phyloP scores from a whole-genome alignment of 2,888 invertebrate genomes.

The Drosophila villosipedis region DNA sequence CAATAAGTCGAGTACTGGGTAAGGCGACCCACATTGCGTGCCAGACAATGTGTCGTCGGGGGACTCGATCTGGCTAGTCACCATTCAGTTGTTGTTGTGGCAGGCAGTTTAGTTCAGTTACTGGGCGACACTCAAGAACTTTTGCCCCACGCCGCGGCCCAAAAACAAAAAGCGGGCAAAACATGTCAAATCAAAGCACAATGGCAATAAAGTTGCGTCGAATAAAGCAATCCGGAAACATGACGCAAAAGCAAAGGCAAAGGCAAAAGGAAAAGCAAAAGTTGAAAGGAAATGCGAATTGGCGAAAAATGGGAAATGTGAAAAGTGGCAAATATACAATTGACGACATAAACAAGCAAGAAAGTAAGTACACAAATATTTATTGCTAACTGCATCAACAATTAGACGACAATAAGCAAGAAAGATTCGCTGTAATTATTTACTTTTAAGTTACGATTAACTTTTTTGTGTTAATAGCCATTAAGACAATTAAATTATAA shows the following conservation, averaged over 20 bases:
- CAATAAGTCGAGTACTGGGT: slow-evolving; percentile 22
- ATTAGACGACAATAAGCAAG: slow-evolving; percentile 19
- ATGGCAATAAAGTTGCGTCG: slow-evolving; percentile 39
- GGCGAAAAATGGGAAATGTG: slow-evolving; percentile 4
- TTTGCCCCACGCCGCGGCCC: slow-evolving; percentile 5
- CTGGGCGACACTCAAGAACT: slow-evolving; percentile 50
- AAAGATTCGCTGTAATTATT: not conserved
- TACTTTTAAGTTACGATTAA: not conserved
- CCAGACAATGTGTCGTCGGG: slow-evolving; percentile 35
- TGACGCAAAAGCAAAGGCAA: slow-evolving; percentile 29
- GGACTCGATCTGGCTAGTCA: slow-evolving; percentile 47
- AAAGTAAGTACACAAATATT: slow-evolving; percentile 24
- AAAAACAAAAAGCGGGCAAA: slow-evolving; percentile 18
- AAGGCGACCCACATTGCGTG: slow-evolving; percentile 62
- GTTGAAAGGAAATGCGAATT: slow-evolving; percentile 15
- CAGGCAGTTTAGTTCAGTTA: slow-evolving; percentile 16
- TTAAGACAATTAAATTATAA: not conserved
- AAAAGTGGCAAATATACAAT: slow-evolving; percentile 13
- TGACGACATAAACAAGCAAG: slow-evolving; percentile 23
- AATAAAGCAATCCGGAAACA: slow-evolving; percentile 30
- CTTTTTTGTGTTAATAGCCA: not conserved
- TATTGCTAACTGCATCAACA: slow-evolving; percentile 51
- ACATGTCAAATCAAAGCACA: slow-evolving; percentile 52
- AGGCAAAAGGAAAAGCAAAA: slow-evolving; percentile 4
- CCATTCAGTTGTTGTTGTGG: slow-evolving; percentile 30